Evolutionary conservation across 1,140 invertebrate genomes (phyloP).

Genomic region (Drosophila prosaltans): DNA sequence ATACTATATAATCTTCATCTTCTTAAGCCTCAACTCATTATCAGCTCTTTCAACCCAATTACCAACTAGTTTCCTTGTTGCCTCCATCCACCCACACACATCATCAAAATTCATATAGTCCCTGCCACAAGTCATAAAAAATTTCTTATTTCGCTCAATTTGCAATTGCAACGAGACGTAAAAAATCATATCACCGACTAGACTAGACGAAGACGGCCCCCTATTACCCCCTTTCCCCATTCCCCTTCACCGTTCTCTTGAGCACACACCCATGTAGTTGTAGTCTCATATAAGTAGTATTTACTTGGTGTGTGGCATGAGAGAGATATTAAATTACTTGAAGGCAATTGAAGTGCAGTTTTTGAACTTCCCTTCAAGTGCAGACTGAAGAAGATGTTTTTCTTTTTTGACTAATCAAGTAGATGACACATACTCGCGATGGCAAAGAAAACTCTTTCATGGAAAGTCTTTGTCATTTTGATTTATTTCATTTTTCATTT

Average conservation of each 20-base stretch:
- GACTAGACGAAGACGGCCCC: constrained; percentile 32
- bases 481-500: constrained; percentile 63
- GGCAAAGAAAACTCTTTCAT: constrained; percentile 26
- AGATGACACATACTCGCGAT: constrained; percentile 17
- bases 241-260: neutral
- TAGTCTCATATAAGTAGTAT: constrained; percentile 18
- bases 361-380: constrained; percentile 27
- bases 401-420: constrained; percentile 20
- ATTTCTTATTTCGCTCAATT: constrained; percentile 58
- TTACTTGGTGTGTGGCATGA: constrained; percentile 36
- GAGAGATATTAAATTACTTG: constrained; percentile 38
- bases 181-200: constrained; percentile 58
- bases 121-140: constrained; percentile 21
- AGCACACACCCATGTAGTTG: no score
- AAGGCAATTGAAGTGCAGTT: constrained; percentile 22
- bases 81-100: neutral
- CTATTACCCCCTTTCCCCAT: neutral
- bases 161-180: constrained; percentile 57
- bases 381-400: neutral
- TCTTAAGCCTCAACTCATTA: constrained; percentile 10
- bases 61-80: constrained; percentile 9
- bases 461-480: constrained; percentile 30
- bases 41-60: constrained; percentile 17
- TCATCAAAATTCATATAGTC: constrained; percentile 7
- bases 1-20: neutral